Evolutionary conservation across 2,888 invertebrate genomes (phyloP).

Genomic region (Athetis lepigone): DNA sequence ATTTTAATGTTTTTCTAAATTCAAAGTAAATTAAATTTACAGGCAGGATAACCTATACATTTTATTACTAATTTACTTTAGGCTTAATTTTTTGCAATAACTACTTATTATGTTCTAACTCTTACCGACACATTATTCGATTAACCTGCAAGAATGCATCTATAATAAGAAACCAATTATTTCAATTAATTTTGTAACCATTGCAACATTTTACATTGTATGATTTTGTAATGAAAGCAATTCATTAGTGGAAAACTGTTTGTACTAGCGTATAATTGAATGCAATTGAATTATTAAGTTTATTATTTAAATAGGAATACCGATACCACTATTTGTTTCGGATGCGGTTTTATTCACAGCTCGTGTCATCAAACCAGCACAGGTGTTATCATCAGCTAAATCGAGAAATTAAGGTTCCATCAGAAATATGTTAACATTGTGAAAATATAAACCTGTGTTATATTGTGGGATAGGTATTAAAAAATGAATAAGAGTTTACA

Average conservation of each 20-base stretch:
- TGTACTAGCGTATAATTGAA: constrained; percentile 10
- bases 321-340: constrained; percentile 2
- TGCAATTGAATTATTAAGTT: constrained; percentile 21
- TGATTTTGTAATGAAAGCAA: constrained; percentile 2
- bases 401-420: not conserved
- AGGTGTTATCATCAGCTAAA: not conserved
- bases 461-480: too few relatives aligned
- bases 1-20: not conserved
- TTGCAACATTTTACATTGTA: not conserved
- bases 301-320: not conserved
- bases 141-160: constrained; percentile 2
- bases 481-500: too few relatives aligned
- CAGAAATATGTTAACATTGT: not conserved
- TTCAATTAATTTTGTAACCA: constrained; percentile 15
- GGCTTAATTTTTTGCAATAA: too few relatives aligned
- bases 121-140: not conserved
- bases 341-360: constrained; percentile 11
- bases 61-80: too few relatives aligned
- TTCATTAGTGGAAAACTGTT: constrained; percentile 21
- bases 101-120: not conserved
- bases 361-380: not conserved
- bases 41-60: not conserved
- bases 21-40: not conserved
- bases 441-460: too few relatives aligned
- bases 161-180: not conserved